Conservation (phyloP, 2,797 vertebrate species). For the Pogoniulus pusillus region DNA sequence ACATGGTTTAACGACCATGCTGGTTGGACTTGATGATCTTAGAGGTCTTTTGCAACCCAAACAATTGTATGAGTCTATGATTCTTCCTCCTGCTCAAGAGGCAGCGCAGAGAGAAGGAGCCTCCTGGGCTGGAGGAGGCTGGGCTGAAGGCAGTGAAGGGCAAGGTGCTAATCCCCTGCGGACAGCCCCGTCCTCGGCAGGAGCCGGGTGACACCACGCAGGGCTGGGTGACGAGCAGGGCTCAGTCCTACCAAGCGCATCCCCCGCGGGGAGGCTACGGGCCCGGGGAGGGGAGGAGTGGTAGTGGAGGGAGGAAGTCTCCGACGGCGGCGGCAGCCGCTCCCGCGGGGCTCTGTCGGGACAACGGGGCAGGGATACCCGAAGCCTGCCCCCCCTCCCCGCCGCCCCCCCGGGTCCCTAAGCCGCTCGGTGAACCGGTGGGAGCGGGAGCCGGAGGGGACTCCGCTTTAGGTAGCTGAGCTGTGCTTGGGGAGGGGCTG, state of each 20-base stretch:
- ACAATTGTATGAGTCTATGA: too few relatives aligned
- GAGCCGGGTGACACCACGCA: too few relatives aligned
- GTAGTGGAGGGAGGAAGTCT: too few relatives aligned
- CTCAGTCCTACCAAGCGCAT: not conserved
- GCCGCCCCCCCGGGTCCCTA: too few relatives aligned
- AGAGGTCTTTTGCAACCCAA: too few relatives aligned
- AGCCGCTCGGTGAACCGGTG: constrained; percentile 6
- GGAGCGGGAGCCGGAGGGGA: not conserved
- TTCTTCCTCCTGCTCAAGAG: not conserved
- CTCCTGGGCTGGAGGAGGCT: not conserved
- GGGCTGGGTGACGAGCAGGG: not conserved
- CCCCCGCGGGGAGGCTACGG: not conserved
- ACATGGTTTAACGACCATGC: too few relatives aligned
- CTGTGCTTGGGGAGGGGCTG: not conserved
- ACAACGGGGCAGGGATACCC: not conserved
- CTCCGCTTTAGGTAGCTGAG: not conserved
- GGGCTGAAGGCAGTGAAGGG: not conserved
- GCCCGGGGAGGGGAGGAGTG: too few relatives aligned
- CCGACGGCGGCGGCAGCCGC: not conserved
- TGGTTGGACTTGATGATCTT: too few relatives aligned
- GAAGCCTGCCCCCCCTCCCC: not conserved
- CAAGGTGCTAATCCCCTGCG: not conserved
- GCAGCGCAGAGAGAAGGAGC: not conserved
- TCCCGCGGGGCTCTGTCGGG: not conserved
- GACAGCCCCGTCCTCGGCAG: not conserved